Conservation (phyloP, 23 tunicate genomes). For the Halocynthia roretzi region DNA sequence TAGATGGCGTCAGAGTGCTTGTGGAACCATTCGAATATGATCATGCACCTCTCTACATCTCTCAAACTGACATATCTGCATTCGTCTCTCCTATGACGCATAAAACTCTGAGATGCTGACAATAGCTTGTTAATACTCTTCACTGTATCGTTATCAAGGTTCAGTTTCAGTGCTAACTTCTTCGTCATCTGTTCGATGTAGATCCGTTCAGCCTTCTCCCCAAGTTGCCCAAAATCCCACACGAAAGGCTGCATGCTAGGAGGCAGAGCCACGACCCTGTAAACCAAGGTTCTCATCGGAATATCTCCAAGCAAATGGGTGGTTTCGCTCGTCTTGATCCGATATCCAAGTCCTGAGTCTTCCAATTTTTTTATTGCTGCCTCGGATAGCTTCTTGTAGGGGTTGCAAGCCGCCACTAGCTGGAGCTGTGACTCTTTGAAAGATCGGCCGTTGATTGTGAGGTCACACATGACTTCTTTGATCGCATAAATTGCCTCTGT, state of each 20-base stretch:
- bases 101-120: slow-evolving; percentile 41
- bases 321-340: slow-evolving; percentile 33
- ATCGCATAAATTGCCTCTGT: slow-evolving; percentile 76
- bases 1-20: slow-evolving; percentile 8
- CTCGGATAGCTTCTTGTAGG: slow-evolving; percentile 41
- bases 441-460: slow-evolving; percentile 27
- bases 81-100: slow-evolving; percentile 32
- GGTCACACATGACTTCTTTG: slow-evolving; percentile 66
- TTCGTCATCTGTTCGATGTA: slow-evolving; percentile 54
- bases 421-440: slow-evolving; percentile 37
- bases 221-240: slow-evolving; percentile 79
- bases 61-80: slow-evolving; percentile 85
- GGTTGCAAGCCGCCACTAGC: slow-evolving; percentile 75
- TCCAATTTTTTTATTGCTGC: slow-evolving; percentile 40
- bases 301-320: slow-evolving; percentile 49
- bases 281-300: slow-evolving; percentile 51
- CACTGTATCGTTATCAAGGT: slow-evolving; percentile 14
- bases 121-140: slow-evolving; percentile 19
- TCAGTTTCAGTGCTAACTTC: slow-evolving; percentile 26
- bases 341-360: slow-evolving; percentile 57
- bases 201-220: slow-evolving; percentile 38
- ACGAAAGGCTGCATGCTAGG: slow-evolving; percentile 80
- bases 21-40: slow-evolving; percentile 52
- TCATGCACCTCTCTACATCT: slow-evolving; percentile 78
- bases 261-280: slow-evolving; percentile 53